A percentile compares a stretch with the other conserved stretches of the same genome.
These are phyloP conservation scores for Pangasianodon gigas DNA, from an alignment of 2,113 vertebrate species.

Conservation along the genomic window DNA sequence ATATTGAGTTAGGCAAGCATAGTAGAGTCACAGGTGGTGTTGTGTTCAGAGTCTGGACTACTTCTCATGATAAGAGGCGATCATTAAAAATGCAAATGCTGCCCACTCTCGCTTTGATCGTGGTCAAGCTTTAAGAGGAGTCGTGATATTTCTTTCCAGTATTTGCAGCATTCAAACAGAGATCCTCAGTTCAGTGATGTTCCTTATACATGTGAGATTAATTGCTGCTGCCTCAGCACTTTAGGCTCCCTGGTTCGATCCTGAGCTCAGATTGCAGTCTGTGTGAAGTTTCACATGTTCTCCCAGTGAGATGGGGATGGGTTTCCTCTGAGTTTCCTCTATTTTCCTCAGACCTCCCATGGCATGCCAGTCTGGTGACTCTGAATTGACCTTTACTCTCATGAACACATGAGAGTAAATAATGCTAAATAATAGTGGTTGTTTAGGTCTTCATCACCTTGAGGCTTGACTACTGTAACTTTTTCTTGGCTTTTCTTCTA, in stretches of 20 bases:
- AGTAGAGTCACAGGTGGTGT: background rate
- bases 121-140: background rate
- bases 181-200: background rate
- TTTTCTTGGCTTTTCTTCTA: background rate
- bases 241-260: background rate
- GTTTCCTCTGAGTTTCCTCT: background rate
- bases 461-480: background rate
- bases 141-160: background rate
- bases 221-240: background rate
- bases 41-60: background rate
- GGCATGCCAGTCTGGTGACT: background rate
- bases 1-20: background rate
- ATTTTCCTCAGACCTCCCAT: background rate
- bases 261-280: background rate
- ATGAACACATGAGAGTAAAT: background rate
- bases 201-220: background rate
- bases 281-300: background rate
- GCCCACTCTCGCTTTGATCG: constrained; percentile 10
- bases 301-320: background rate
- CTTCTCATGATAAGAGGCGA: background rate
- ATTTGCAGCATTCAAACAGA: background rate
- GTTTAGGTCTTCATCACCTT: background rate
- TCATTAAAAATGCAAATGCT: constrained; percentile 18
- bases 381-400: background rate
- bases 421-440: background rate